Base-by-base conservation (phyloP, 2,113 vertebrate genomes). In the Tor tambroides region DNA sequence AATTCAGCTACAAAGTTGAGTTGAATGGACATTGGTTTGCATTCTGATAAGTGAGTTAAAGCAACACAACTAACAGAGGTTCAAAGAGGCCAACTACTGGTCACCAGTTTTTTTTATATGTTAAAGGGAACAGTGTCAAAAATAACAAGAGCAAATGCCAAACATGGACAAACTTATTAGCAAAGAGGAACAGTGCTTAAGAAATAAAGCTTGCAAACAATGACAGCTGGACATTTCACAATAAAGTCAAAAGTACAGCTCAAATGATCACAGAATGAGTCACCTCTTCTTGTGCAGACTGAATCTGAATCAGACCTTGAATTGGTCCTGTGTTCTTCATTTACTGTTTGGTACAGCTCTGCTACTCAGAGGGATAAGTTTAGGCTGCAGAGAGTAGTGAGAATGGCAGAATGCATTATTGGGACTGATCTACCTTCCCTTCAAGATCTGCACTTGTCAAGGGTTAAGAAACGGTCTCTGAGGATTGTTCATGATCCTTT, bases 141-240 rank as follows among this genome's bases (percentile, higher is more conserved):
- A 72, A 38, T 72, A 72, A 72, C 21, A 21, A 38, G 21, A 41
- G 69, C 35, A 72, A 72, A 72, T 72, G 69, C 35, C 35, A 72
- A 9, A n/a, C 9, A n/a, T 41, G 19, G 32, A 41, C 35, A 72
- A 72, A 72, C 35, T 6, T 41, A 19, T 23, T 21, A 41, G 69
- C 38, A 21, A 72, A 72, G 32, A 71, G 67, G 30, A 72, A 38
- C 32, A 32, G 65, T 19, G 1, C 30, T 69, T 69, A 69, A 69
- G 28, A 17, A 8, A 32, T 14, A 35, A 71, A 17, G 30, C 8
- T 35, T 71, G 69, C 8, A 32, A 71, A 21, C 1, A n/a, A 6
- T 12, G 35, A 41, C 9, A 72, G 35, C 35, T 72, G 69, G 35
- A 41, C 69, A 38, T 72, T 72, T 72, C 69, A 41, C 38, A 72